Conservation (phyloP, 2,888 invertebrate species). For the Heliconius cydno region DNA sequence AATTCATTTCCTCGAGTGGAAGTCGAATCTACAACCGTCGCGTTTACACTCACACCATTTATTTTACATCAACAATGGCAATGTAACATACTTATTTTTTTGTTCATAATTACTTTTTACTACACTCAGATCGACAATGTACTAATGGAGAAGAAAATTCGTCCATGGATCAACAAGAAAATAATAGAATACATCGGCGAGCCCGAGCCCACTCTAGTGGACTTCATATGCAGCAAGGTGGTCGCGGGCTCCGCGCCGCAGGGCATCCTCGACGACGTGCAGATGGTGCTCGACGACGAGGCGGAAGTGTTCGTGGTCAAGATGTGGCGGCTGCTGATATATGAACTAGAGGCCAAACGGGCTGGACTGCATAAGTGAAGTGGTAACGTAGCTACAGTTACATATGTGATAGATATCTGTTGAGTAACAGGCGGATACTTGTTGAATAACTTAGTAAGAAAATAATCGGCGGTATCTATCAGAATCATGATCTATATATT, state of each 20-base stretch:
- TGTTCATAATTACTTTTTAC: too few species aligned
- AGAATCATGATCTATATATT: too few species aligned
- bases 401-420: too few species aligned
- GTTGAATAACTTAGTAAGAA: too few species aligned
- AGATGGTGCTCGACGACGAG: constrained; percentile 99
- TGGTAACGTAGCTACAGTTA: too few species aligned
- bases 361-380: constrained; percentile 87
- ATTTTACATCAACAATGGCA: too few species aligned
- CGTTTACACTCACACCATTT: too few species aligned
- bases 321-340: constrained; percentile 99
- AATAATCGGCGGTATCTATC: too few species aligned
- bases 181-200: constrained; percentile 99
- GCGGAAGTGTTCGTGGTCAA: constrained; percentile 99
- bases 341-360: constrained; percentile 99
- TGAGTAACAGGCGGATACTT: too few species aligned
- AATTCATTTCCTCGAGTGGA: too few species aligned
- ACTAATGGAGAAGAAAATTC: constrained; percentile 97
- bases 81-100: too few species aligned
- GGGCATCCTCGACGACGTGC: constrained; percentile 98
- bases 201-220: constrained; percentile 98
- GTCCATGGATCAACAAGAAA: constrained; percentile 99
- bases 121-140: constrained; percentile 84
- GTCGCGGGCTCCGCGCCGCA: constrained; percentile 96
- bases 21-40: too few species aligned
- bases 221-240: constrained; percentile 99